A percentile compares a stretch with the other conserved stretches of the same genome.
Evolutionary conservation across 2,797 vertebrate genomes (phyloP).

Genomic region (Neopelma chrysocephalum): DNA sequence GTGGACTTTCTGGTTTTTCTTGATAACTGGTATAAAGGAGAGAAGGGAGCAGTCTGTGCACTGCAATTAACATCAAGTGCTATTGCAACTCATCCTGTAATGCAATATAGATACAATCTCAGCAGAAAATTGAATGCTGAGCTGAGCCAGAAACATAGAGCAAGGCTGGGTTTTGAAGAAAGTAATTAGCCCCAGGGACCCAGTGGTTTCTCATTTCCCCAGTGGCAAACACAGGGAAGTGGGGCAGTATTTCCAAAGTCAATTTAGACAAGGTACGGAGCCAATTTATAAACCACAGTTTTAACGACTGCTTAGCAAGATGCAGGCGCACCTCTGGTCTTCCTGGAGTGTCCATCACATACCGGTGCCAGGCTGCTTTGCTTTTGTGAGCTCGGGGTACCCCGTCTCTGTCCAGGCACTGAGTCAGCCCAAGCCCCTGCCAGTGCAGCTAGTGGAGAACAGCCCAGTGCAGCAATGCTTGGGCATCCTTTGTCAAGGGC

Average conservation of each 20-base stretch:
- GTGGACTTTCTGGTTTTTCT: slow-evolving; percentile 64
- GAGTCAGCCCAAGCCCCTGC: not conserved
- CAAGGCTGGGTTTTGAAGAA: slow-evolving; percentile 32
- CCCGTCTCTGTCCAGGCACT: not conserved
- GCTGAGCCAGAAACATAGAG: slow-evolving; percentile 49
- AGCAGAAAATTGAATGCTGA: slow-evolving; percentile 34
- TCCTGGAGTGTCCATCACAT: not conserved
- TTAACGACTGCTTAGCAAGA: not conserved
- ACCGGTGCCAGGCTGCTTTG: not conserved
- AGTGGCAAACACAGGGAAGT: not conserved
- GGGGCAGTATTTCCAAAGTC: not conserved
- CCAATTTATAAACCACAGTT: not conserved
- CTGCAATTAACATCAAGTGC: slow-evolving; percentile 47
- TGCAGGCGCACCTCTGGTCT: not conserved
- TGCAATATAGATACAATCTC: slow-evolving; percentile 53
- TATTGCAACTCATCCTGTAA: slow-evolving; percentile 56
- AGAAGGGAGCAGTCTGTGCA: slow-evolving; percentile 47
- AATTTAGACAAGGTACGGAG: not conserved
- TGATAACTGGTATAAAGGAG: slow-evolving; percentile 51
- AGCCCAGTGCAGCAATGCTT: not conserved
- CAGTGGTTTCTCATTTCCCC: slow-evolving; percentile 32
- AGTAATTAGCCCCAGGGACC: slow-evolving; percentile 18
- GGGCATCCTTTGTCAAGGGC: not conserved
- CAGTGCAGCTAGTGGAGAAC: not conserved
- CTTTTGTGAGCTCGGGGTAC: not conserved